A percentile compares a stretch with the other conserved stretches of the same genome.
Conservation (phyloP, 1,140 invertebrate genomes). For the Papilio helenus region DNA sequence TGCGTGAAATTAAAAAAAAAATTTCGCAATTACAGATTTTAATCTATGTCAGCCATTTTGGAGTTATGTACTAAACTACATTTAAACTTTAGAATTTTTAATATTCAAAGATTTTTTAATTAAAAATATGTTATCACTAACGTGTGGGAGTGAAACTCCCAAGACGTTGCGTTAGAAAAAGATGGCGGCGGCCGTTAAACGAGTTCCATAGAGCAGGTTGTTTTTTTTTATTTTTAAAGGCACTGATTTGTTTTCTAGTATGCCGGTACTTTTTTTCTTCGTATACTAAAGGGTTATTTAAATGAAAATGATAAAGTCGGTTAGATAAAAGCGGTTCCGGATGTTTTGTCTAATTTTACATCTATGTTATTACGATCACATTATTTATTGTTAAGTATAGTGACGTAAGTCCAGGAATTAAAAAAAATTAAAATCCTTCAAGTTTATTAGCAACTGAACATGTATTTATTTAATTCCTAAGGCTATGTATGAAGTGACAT, state of each 20-base stretch:
- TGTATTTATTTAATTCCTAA: too few relatives aligned
- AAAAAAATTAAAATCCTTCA: too few relatives aligned
- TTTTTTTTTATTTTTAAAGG: slow-evolving; percentile 31
- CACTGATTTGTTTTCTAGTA: slow-evolving; percentile 35
- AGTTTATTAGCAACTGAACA: too few relatives aligned
- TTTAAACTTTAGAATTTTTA: too few relatives aligned
- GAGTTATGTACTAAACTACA: too few relatives aligned
- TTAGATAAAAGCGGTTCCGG: slow-evolving; percentile 16
- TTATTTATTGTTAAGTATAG: too few relatives aligned
- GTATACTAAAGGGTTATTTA: slow-evolving; percentile 9
- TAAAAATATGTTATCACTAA: neutral
- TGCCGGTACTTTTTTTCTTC: slow-evolving; percentile 28
- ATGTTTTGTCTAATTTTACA: slow-evolving; percentile 11
- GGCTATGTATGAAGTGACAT: too few relatives aligned
- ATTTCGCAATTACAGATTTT: too few relatives aligned
- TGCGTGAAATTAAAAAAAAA: too few relatives aligned
- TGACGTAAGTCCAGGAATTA: too few relatives aligned
- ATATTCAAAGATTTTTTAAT: too few relatives aligned
- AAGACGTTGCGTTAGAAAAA: slow-evolving; percentile 35
- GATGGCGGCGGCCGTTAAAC: slow-evolving; percentile 30
- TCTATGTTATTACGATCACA: neutral
- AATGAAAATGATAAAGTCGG: slow-evolving; percentile 15
- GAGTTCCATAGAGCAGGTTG: slow-evolving; percentile 35
- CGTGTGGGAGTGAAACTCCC: slow-evolving; percentile 30
- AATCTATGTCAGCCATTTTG: too few relatives aligned